These are phyloP conservation scores for Prunella himalayana DNA, from an alignment of 2,113 vertebrate genomes.

Conservation along the genomic window DNA sequence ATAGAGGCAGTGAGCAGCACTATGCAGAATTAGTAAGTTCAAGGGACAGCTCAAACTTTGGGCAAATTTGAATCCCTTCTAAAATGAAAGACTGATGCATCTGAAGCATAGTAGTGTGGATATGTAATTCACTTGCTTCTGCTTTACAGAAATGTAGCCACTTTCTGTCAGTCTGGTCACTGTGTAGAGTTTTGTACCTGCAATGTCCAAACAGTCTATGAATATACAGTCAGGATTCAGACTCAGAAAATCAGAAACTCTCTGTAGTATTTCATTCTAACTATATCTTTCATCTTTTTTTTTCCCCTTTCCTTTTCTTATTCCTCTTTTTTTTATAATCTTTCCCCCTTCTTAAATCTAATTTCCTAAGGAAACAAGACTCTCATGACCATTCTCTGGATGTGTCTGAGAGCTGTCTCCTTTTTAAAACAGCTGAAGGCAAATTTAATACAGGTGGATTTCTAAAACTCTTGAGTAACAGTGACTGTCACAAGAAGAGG, in stretches of 20 bases:
- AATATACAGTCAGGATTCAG: neutral
- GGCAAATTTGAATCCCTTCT: neutral
- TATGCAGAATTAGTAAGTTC: neutral
- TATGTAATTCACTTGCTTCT: neutral
- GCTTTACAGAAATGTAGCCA: neutral
- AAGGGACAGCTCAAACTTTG: neutral
- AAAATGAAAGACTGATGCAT: neutral
- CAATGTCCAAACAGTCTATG: neutral
- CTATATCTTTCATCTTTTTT: neutral
- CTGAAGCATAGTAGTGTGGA: neutral
- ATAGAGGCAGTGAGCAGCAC: neutral
- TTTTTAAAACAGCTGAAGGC: neutral
- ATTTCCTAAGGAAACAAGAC: neutral
- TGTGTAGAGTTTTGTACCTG: neutral
- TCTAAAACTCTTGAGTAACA: neutral
- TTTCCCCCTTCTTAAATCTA: neutral
- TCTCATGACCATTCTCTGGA: neutral
- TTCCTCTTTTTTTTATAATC: neutral
- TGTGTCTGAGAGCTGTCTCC: neutral
- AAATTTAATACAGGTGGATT: neutral
- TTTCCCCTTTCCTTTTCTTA: accelerated
- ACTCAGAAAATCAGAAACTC: neutral
- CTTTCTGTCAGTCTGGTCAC: neutral
- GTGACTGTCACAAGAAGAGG: neutral
- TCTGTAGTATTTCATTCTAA: neutral